Evolutionary conservation across 2,113 vertebrate species (phyloP).

Genomic region (Salvelinus sp.): DNA sequence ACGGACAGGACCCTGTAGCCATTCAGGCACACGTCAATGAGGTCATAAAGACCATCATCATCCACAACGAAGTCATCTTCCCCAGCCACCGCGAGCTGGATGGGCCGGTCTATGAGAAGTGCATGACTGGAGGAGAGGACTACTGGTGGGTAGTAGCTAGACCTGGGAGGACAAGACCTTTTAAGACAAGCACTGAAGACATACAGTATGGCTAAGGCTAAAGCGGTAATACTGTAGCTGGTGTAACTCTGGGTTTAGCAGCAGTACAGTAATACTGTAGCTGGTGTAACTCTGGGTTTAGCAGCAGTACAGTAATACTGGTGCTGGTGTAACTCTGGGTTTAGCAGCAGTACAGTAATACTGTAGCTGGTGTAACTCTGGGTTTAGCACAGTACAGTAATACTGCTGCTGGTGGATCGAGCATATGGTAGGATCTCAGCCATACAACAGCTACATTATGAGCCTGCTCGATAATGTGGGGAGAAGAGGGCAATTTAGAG

Average conservation of each 20-base stretch:
- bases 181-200: no score
- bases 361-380: no score
- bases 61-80: constrained; percentile 90
- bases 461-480: not conserved
- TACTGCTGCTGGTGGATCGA: not conserved
- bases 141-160: constrained; percentile 83
- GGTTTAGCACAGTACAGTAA: no score
- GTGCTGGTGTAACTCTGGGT: no score
- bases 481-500: not conserved
- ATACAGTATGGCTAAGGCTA: no score
- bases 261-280: not conserved
- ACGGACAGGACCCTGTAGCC: constrained; percentile 90
- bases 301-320: not conserved
- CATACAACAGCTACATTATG: not conserved
- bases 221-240: not conserved
- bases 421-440: not conserved
- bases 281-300: not conserved
- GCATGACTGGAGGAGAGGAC: constrained; percentile 94
- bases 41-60: constrained; percentile 95
- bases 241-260: not conserved
- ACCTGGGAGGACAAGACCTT: not conserved
- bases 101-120: constrained; percentile 93
- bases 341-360: no score
- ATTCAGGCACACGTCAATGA: constrained; percentile 95
- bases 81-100: constrained; percentile 89